Evolutionary conservation across 2,888 invertebrate genomes (phyloP).

Genomic region (Melanchra persicariae): DNA sequence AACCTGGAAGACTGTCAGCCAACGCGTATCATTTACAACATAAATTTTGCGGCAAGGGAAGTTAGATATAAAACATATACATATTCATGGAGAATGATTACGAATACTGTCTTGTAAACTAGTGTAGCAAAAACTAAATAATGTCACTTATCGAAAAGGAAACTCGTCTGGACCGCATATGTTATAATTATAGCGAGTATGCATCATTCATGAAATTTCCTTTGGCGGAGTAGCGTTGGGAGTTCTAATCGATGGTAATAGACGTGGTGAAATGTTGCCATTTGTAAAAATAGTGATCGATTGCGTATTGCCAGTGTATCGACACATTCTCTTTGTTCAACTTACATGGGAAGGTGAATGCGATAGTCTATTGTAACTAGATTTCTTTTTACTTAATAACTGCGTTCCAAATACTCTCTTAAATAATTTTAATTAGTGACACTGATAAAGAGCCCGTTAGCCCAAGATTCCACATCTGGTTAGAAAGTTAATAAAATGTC

Average conservation of each 20-base stretch:
- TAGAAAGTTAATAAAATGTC: constrained; percentile 25
- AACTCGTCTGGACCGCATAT: constrained; percentile 44
- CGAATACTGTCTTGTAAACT: constrained; percentile 48
- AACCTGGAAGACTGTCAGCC: constrained; percentile 19
- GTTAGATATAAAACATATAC: constrained; percentile 51
- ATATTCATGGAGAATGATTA: constrained; percentile 58
- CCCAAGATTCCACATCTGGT: constrained; percentile 7
- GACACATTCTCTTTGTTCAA: constrained; percentile 23
- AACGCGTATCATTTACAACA: constrained; percentile 34
- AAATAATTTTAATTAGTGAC: constrained; percentile 17
- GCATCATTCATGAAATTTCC: constrained; percentile 61
- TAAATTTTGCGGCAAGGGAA: constrained; percentile 46
- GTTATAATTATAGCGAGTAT: constrained; percentile 52
- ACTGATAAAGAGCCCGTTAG: constrained; percentile 3
- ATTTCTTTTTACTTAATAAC: background rate
- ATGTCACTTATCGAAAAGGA: constrained; percentile 58
- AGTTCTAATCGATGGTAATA: constrained; percentile 45
- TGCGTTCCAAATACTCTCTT: background rate
- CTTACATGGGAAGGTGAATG: constrained; percentile 1
- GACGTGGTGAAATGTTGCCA: constrained; percentile 46
- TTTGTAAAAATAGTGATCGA: constrained; percentile 34
- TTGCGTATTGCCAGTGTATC: constrained; percentile 22
- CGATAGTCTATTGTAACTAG: constrained; percentile 16
- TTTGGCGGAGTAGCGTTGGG: constrained; percentile 37
- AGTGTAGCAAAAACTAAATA: constrained; percentile 52